Percentiles rank a stretch among this genome's conserved stretches.
phyloP scores from a whole-genome alignment of 2,888 invertebrate genomes.

The Ennomos erosarius region DNA sequence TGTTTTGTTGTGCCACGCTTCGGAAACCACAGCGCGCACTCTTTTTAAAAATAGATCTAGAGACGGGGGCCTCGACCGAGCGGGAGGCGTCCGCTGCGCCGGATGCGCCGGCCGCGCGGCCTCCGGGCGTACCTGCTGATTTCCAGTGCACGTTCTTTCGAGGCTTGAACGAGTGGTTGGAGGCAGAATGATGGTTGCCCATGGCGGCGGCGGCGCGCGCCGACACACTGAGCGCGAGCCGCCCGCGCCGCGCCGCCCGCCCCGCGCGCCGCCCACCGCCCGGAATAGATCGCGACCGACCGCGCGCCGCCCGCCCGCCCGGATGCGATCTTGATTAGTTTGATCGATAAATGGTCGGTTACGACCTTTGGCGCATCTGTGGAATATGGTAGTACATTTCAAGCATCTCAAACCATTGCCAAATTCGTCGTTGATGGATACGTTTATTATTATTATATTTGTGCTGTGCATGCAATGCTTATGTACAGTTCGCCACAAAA shows the following conservation, averaged over 20 bases:
- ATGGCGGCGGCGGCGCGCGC: slow-evolving; percentile 83
- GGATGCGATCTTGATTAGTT: slow-evolving; percentile 70
- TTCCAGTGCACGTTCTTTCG: slow-evolving; percentile 94
- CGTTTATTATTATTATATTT: background rate
- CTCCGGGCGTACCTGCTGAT: slow-evolving; percentile 88
- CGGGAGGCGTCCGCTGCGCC: slow-evolving; percentile 4
- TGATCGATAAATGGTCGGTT: slow-evolving; percentile 61
- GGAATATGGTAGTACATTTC: slow-evolving; percentile 13
- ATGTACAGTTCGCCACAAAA: slow-evolving; percentile 1
- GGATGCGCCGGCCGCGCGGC: slow-evolving; percentile 19
- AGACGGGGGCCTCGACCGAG: slow-evolving; percentile 54
- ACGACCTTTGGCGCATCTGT: slow-evolving; percentile 41
- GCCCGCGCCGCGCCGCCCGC: slow-evolving; percentile 55
- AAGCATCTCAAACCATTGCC: slow-evolving; percentile 15
- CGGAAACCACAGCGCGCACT: slow-evolving; percentile 73
- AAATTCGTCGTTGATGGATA: slow-evolving; percentile 10
- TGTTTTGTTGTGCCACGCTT: slow-evolving; percentile 84
- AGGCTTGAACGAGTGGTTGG: slow-evolving; percentile 81
- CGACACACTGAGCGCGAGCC: slow-evolving; percentile 73
- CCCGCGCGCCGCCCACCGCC: slow-evolving; percentile 51
- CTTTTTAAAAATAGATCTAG: slow-evolving; percentile 77
- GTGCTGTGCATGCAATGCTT: background rate
- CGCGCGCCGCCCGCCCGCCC: slow-evolving; percentile 56
- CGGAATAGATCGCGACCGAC: slow-evolving; percentile 73
- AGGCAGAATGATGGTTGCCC: slow-evolving; percentile 82